Base-by-base conservation (phyloP, 2,113 vertebrate genomes). In the Mungos mungo region DNA sequence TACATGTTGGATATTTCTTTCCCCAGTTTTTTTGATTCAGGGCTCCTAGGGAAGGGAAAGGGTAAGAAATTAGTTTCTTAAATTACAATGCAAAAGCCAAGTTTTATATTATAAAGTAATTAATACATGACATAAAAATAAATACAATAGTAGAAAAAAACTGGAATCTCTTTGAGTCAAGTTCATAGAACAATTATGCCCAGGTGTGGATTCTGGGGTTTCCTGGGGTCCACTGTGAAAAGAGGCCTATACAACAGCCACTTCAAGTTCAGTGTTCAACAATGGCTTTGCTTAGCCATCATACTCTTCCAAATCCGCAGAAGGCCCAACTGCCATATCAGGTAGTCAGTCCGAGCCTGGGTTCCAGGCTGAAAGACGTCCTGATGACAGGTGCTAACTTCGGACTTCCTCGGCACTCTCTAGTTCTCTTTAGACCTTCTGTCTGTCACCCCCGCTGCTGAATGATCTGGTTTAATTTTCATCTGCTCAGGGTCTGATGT, bases 11-110 rank as follows among this genome's bases (percentile, higher is more conserved):
- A 74, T 99, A 99, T 98, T 99, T 99, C 98, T 99, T 99, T 83
- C 99, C 99, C 99, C 99, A 99, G 97, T 99, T 99, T 97, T 99
- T 99, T 98, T 99, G 99, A 98, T 99, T 99, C 98, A 99, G 97
- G 92, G 99, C 99, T 98, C 99, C 99, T 99, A 98, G 41, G 96
- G 79, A 90, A 72, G 76, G 33, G 15, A 81, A 90, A 95, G 18
- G 11, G 29, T 4, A 72, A 87, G 60, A 84, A 76, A n/a, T 96
- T 52, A 93, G 23, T 83, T 86, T 94, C 50, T 92, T 63, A 87
- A 95, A 66, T 77, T 66, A 93, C 3, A 6, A 81, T 3, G n/a
- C 15, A 88, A 96, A 92, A 85, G 3, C 7, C 65, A 74, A 60
- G 29, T 29, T 92, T 93, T 54, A 47, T 45, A 66, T 93, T 87